A percentile compares a stretch with the other conserved stretches of the same genome.
Evolutionary conservation across 1,140 invertebrate species (phyloP).

Genomic region (Asbolus verrucosus): DNA sequence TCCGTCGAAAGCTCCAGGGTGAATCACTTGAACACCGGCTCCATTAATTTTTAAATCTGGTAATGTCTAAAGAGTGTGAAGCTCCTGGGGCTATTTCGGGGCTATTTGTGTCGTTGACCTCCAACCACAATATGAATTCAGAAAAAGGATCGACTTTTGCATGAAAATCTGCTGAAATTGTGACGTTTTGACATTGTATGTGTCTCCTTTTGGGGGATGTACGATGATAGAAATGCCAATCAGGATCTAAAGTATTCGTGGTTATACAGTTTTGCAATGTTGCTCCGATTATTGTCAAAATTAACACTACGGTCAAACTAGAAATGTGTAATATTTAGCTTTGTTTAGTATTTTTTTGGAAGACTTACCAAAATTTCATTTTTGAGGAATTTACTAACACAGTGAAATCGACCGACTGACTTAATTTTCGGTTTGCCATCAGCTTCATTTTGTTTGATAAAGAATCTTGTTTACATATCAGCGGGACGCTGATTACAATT

Average conservation of each 20-base stretch:
- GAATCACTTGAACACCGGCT: constrained; percentile 32
- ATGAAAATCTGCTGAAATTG: too few relatives aligned
- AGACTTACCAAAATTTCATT: background rate
- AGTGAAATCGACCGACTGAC: constrained; percentile 1
- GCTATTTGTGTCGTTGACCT: constrained; percentile 33
- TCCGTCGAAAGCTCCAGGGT: constrained; percentile 20
- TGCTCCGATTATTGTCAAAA: constrained; percentile 12
- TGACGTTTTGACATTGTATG: too few relatives aligned
- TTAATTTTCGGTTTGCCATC: background rate
- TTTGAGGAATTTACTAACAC: background rate
- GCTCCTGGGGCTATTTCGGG: constrained; percentile 24
- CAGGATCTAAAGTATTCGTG: too few relatives aligned
- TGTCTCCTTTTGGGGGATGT: too few relatives aligned
- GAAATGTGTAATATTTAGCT: too few relatives aligned
- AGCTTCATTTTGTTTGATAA: too few relatives aligned
- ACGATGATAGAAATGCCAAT: too few relatives aligned
- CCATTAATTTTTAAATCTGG: constrained; percentile 23
- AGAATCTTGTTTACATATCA: too few relatives aligned
- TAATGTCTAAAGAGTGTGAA: constrained; percentile 6
- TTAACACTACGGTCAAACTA: background rate
- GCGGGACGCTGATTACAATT: too few relatives aligned
- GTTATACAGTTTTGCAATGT: too few relatives aligned
- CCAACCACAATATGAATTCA: background rate
- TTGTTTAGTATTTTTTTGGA: too few relatives aligned
- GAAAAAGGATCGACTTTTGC: too few relatives aligned